Evolutionary conservation across 2,113 vertebrate genomes (phyloP).

Genomic region (Oncorhynchus gorbuscha): DNA sequence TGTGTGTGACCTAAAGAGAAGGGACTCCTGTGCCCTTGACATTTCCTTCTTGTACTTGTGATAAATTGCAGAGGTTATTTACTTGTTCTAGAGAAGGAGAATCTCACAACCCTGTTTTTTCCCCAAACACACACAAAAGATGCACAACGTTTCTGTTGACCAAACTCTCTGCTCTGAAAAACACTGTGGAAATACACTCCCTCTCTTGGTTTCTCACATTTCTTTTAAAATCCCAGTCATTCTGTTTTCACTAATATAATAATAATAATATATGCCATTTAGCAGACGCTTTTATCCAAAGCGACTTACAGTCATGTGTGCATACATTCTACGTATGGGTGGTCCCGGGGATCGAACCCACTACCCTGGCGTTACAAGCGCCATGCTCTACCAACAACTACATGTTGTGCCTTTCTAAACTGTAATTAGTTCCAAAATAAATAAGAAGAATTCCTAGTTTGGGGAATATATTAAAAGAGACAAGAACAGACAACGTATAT

Average conservation of each 20-base stretch:
- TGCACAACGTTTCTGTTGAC: conserved; percentile 47
- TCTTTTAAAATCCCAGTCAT: neutral
- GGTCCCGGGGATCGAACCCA: no score
- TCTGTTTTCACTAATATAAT: neutral
- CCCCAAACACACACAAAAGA: conserved; percentile 45
- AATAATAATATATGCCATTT: no score
- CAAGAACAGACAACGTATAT: no score
- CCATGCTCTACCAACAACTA: no score
- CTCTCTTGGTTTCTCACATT: neutral
- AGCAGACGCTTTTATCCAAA: no score
- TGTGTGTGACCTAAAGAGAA: conserved; percentile 60
- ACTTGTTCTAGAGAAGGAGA: conserved; percentile 53
- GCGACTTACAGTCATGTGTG: no score
- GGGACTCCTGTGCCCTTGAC: conserved; percentile 71
- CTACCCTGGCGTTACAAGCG: no score
- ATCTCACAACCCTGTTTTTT: conserved; percentile 56
- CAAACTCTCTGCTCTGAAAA: conserved; percentile 28
- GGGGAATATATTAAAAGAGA: no score
- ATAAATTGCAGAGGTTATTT: conserved; percentile 70
- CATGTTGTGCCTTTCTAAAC: neutral
- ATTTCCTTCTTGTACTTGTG: conserved; percentile 68
- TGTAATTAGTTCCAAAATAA: neutral
- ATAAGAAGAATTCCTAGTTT: neutral
- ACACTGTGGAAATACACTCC: neutral
- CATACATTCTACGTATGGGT: no score